Conservation (phyloP, 2,797 vertebrate genomes). For the Centroberyx gerrardi region DNA sequence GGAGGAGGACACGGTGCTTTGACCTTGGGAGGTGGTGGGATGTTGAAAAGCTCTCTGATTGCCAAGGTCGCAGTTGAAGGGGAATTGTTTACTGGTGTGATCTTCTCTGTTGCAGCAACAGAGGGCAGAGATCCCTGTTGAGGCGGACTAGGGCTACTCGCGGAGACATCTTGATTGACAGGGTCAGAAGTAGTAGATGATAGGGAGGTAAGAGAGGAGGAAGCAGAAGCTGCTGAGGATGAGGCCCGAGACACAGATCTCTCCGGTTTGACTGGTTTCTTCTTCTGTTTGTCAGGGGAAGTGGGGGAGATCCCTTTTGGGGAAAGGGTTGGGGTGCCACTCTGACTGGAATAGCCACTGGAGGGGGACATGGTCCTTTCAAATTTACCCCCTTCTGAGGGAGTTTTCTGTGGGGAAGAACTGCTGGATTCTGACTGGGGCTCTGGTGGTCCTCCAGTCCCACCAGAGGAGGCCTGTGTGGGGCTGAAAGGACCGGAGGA, state of each 20-base stretch:
- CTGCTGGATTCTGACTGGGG: constrained; percentile 54
- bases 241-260: constrained; percentile 87
- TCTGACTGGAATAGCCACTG: constrained; percentile 98
- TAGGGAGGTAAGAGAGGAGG: constrained; percentile 91
- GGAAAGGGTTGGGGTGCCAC: constrained; percentile 94
- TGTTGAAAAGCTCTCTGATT: constrained; percentile 83
- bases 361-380: constrained; percentile 97
- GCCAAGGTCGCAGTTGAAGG: constrained; percentile 39
- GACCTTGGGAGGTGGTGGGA: constrained; percentile 94
- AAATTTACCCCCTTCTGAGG: constrained; percentile 83
- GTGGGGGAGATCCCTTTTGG: constrained; percentile 86
- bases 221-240: constrained; percentile 88
- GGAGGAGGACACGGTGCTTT: constrained; percentile 93
- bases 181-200: constrained; percentile 90
- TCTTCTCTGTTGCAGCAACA: constrained; percentile 48
- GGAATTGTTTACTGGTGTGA: constrained; percentile 18
- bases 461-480: constrained; percentile 41
- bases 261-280: constrained; percentile 90
- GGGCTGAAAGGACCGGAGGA: constrained; percentile 47
- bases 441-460: constrained; percentile 20
- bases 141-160: constrained; percentile 51
- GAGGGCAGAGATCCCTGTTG: constrained; percentile 41
- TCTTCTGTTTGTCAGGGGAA: constrained; percentile 87
- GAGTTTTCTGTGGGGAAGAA: constrained; percentile 77
- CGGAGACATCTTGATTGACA: constrained; percentile 72